phyloP scores from a whole-genome alignment of 23 tunicate genomes.

The Trididemnum clinides region DNA sequence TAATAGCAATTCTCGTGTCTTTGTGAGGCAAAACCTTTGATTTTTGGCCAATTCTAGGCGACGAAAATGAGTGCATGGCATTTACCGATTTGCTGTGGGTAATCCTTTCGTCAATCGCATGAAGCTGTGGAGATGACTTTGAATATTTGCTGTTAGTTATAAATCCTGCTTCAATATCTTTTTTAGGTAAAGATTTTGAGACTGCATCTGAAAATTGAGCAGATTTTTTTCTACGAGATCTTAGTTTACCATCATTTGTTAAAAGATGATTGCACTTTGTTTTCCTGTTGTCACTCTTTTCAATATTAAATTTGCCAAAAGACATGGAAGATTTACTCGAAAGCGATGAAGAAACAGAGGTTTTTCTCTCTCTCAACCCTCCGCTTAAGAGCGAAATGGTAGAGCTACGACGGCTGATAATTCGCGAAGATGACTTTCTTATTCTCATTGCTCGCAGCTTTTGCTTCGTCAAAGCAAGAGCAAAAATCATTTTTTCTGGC shows the following conservation, averaged over 20 bases:
- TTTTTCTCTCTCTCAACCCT: neutral
- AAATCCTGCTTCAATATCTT: too few species aligned
- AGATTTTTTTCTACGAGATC: neutral
- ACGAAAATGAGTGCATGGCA: neutral
- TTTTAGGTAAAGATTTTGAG: neutral
- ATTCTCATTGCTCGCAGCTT: conserved; percentile 29
- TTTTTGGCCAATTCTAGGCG: neutral
- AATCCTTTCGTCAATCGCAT: neutral
- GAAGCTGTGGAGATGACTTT: neutral
- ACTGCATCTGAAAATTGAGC: neutral
- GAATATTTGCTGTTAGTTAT: neutral
- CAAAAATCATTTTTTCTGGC: conserved; percentile 55
- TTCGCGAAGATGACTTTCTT: neutral
- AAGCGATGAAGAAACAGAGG: neutral
- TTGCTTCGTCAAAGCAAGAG: conserved; percentile 45
- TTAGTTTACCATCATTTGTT: neutral
- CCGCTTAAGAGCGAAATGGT: neutral
- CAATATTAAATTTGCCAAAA: neutral
- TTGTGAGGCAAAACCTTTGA: neutral
- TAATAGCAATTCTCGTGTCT: conserved; percentile 2
- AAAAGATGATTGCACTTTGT: neutral
- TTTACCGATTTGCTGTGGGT: neutral
- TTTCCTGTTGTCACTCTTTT: neutral
- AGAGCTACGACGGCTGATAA: conserved; percentile 14
- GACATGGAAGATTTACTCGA: neutral